These are phyloP conservation scores for Synodontis membranacea DNA, from an alignment of 2,113 vertebrate genomes.

Conservation along the genomic window DNA sequence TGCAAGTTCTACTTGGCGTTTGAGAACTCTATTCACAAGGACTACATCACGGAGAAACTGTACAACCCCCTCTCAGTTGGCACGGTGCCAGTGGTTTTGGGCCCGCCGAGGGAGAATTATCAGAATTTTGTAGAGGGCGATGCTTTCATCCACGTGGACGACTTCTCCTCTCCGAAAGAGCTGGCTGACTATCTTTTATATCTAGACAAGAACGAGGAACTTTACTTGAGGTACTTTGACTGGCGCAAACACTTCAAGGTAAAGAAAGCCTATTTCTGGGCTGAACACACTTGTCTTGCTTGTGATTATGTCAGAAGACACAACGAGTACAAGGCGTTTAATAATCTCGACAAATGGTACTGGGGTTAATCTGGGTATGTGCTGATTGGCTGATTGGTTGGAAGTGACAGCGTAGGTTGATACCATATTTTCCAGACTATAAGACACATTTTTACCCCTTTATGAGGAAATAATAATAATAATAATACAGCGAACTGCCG, in stretches of 20 bases:
- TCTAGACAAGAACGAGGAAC: conserved; percentile 90
- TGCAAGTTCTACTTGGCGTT: conserved; percentile 97
- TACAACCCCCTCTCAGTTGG: conserved; percentile 92
- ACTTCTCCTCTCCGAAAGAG: conserved; percentile 90
- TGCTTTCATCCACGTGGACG: conserved; percentile 94
- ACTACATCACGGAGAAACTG: conserved; percentile 97
- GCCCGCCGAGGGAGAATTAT: conserved; percentile 90
- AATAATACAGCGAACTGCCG: not conserved
- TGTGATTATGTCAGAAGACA: conserved; percentile 93
- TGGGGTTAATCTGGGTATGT: conserved; percentile 76
- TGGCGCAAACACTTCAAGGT: conserved; percentile 94
- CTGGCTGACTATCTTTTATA: conserved; percentile 90
- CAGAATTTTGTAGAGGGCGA: conserved; percentile 94
- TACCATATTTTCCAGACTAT: conserved; percentile 30
- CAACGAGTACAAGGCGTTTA: conserved; percentile 89
- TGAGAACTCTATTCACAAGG: conserved; percentile 97
- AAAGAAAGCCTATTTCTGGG: conserved; percentile 90
- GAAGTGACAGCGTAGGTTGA: not conserved
- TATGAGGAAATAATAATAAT: not conserved
- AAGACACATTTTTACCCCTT: not conserved
- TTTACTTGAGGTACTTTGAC: conserved; percentile 93
- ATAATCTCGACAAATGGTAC: conserved; percentile 96
- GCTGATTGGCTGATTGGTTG: conserved; percentile 32
- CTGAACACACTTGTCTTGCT: conserved; percentile 92
- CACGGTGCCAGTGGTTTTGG: conserved; percentile 90